A percentile compares a stretch with the other conserved stretches of the same genome.
These are phyloP conservation scores for Clunio marinus DNA, from an alignment of 2,888 invertebrate species.

Conservation along the genomic window DNA sequence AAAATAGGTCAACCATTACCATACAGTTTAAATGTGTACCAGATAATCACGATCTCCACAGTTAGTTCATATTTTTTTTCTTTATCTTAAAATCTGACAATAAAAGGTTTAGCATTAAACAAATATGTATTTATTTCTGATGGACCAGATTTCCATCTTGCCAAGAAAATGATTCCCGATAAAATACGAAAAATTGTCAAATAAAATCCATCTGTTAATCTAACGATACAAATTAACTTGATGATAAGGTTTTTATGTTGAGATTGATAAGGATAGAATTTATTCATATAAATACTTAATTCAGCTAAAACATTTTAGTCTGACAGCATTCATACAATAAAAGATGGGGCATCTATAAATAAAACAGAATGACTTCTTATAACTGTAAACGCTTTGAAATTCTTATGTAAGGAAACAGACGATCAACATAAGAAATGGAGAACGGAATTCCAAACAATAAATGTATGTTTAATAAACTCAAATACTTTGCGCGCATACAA, in stretches of 20 bases:
- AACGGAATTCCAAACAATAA: constrained; percentile 39
- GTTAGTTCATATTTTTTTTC: background rate
- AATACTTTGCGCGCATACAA: constrained; percentile 19
- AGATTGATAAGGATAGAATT: too few relatives aligned
- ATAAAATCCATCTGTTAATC: too few relatives aligned
- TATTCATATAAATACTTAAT: too few relatives aligned
- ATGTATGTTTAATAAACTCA: constrained; percentile 36
- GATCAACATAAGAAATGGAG: constrained; percentile 29
- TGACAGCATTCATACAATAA: background rate
- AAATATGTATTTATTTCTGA: background rate
- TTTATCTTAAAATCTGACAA: background rate
- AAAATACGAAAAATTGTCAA: too few relatives aligned
- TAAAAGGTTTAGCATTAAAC: background rate
- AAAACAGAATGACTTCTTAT: background rate
- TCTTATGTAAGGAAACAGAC: background rate
- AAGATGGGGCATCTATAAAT: background rate
- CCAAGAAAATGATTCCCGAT: constrained; percentile 3
- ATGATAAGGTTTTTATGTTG: too few relatives aligned
- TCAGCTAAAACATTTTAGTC: too few relatives aligned
- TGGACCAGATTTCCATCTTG: background rate
- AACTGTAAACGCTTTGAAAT: constrained; percentile 20
- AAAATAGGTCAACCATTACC: constrained; percentile 38
- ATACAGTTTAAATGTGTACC: constrained; percentile 4
- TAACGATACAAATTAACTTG: too few relatives aligned
- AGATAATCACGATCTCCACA: constrained; percentile 34